Conservation (phyloP, 2,888 invertebrate species). For the Patella depressa region DNA sequence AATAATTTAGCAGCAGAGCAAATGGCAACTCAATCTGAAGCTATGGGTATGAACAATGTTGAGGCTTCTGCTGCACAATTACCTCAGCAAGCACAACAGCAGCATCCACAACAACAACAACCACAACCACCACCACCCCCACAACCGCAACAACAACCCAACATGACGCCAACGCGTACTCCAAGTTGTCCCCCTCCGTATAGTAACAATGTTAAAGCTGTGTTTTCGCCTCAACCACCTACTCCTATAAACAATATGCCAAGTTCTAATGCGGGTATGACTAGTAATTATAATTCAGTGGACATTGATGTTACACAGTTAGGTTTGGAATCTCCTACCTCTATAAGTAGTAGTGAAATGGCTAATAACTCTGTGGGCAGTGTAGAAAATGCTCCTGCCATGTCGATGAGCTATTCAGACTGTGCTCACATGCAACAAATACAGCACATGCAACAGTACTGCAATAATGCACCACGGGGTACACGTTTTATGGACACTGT, state of each 20-base stretch:
- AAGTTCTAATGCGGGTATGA: slow-evolving; percentile 37
- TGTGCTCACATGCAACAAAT: slow-evolving; percentile 61
- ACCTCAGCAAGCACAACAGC: slow-evolving; percentile 40
- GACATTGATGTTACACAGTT: slow-evolving; percentile 87
- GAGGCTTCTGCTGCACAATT: neutral
- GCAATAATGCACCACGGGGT: slow-evolving; percentile 20
- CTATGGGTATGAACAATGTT: neutral
- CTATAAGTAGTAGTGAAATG: slow-evolving; percentile 86
- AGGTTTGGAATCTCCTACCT: slow-evolving; percentile 89
- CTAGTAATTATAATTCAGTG: slow-evolving; percentile 70
- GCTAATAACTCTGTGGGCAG: slow-evolving; percentile 77
- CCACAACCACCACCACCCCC: slow-evolving; percentile 25
- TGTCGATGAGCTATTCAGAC: slow-evolving; percentile 61
- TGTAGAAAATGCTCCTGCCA: slow-evolving; percentile 30
- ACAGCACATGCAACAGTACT: slow-evolving; percentile 24
- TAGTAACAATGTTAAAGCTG: slow-evolving; percentile 42
- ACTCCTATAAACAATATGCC: slow-evolving; percentile 41
- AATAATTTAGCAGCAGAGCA: slow-evolving; percentile 40
- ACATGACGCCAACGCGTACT: slow-evolving; percentile 22
- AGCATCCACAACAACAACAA: slow-evolving; percentile 45
- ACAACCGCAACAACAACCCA: slow-evolving; percentile 25
- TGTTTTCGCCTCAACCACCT: slow-evolving; percentile 40
- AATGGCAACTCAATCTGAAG: slow-evolving; percentile 24
- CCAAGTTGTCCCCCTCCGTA: slow-evolving; percentile 18
- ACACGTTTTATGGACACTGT: slow-evolving; percentile 55